Base-by-base conservation (phyloP, 2,113 vertebrate species). In the Scomber japonicus region DNA sequence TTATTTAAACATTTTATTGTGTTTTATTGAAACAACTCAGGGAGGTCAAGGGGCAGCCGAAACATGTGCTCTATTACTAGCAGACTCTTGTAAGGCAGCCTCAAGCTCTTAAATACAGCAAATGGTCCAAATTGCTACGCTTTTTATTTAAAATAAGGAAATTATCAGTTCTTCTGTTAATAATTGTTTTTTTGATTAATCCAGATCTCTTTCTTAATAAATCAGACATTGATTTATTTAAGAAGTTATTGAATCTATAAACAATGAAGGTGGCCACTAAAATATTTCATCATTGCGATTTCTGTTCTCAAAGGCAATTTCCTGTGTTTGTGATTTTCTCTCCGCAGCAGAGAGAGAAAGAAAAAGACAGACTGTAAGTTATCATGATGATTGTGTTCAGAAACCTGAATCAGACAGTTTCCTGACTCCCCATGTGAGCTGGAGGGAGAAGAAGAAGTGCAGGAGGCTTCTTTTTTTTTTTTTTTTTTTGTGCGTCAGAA, bases 401-500 rank as follows among this genome's bases (percentile, higher is more conserved):
- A 40, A 40, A 40, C 35, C 35, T 40, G 35, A 40, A 40, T 40
- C 35, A 40, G 35, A 40, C 35, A 40, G 35, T 40, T 40, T 40
- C 35, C 35, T 40, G 35, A 40, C 7, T 27, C 35, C 35, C 35
- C 35, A 40, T 40, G 35, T 40, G 35, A 40, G 35, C 35, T 40
- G 90, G 90, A 91, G 85, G 93, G 87, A 91, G 90, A 6, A 31
- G 60, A 30, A 45, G 89, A 51, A 67, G 82, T 75, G 66, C 91
- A 92, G 94, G 90, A 88, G 91, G 88, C 24, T 27, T 27, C 24
- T 27, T 40, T 80, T 86, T 78, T 63, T 92, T 87, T 24, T 21
- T 21, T 21, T 21, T 40, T 80, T 86, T 78, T 63, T 92, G 88
- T 93, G 91, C 66, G 81, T 94, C 95, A 95, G 91, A 93, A 74